phyloP scores from a whole-genome alignment of 2,113 vertebrate genomes.

The Budorcas taxicolor region DNA sequence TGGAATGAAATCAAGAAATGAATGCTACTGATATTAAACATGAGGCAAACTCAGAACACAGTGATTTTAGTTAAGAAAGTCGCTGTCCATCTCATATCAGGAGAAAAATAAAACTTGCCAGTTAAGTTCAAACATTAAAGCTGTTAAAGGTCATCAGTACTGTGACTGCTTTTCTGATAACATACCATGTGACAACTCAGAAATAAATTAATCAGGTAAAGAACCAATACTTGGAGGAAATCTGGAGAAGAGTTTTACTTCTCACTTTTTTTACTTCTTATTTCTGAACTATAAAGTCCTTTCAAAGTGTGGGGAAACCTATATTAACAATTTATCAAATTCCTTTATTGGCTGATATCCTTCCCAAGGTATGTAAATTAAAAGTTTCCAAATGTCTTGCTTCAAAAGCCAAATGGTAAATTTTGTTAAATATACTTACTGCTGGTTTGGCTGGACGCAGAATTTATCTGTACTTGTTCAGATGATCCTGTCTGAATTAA shows the following conservation, averaged over 20 bases:
- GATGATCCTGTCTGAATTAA: conserved; percentile 84
- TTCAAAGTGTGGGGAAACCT: not conserved
- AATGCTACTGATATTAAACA: conserved; percentile 23
- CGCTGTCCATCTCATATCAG: not conserved
- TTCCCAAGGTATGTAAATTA: conserved; percentile 11
- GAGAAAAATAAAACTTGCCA: not conserved
- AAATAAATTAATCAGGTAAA: conserved; percentile 38
- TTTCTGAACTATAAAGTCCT: not conserved
- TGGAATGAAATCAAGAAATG: conserved; percentile 21
- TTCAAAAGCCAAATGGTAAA: conserved; percentile 51
- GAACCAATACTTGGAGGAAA: conserved; percentile 25
- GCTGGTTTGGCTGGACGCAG: conserved; percentile 81
- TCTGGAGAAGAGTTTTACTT: not conserved
- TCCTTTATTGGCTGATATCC: conserved; percentile 12
- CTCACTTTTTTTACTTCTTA: not conserved
- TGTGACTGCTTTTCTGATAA: conserved; percentile 25
- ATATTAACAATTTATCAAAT: conserved; percentile 8
- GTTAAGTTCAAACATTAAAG: conserved; percentile 28
- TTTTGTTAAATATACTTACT: conserved; percentile 80
- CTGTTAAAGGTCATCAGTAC: not conserved
- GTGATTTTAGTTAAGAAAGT: conserved; percentile 10
- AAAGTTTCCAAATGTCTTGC: conserved; percentile 19
- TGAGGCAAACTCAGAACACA: conserved; percentile 21
- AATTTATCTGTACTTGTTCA: conserved; percentile 87
- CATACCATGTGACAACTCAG: not conserved